These are phyloP conservation scores for Sarcoramphus papa DNA, from an alignment of 2,797 vertebrate genomes.

Conservation along the genomic window DNA sequence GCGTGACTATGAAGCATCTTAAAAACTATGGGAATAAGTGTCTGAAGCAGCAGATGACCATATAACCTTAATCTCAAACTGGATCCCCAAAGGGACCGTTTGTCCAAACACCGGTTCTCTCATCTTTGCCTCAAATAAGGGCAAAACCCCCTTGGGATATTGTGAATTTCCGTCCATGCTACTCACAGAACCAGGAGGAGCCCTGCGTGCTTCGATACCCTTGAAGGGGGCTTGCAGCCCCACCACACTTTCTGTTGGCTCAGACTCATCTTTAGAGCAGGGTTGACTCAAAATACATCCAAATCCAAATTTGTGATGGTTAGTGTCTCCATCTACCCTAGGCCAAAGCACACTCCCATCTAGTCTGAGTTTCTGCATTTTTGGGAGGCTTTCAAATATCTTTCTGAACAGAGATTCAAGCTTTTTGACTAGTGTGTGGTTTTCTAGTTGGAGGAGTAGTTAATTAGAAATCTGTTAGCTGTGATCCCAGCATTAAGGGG, in stretches of 20 bases:
- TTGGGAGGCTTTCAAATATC: neutral
- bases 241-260: neutral
- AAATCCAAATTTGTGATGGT: neutral
- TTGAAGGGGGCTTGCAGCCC: neutral
- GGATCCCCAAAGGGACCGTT: neutral
- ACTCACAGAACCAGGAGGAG: neutral
- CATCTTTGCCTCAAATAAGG: neutral
- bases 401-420: neutral
- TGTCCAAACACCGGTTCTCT: neutral
- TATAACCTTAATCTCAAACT: neutral
- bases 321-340: neutral
- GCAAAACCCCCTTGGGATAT: neutral
- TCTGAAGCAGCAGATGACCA: neutral
- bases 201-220: neutral
- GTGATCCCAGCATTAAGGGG: neutral
- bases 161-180: neutral
- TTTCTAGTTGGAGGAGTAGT: neutral
- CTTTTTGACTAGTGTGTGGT: neutral
- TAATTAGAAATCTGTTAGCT: constrained; percentile 3
- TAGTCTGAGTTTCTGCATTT: neutral
- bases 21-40: neutral
- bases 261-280: neutral
- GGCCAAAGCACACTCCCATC: neutral
- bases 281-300: neutral
- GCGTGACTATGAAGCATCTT: neutral